Evolutionary conservation across 2,113 vertebrate genomes (phyloP).

Genomic region (Cyprinodon tularosa): DNA sequence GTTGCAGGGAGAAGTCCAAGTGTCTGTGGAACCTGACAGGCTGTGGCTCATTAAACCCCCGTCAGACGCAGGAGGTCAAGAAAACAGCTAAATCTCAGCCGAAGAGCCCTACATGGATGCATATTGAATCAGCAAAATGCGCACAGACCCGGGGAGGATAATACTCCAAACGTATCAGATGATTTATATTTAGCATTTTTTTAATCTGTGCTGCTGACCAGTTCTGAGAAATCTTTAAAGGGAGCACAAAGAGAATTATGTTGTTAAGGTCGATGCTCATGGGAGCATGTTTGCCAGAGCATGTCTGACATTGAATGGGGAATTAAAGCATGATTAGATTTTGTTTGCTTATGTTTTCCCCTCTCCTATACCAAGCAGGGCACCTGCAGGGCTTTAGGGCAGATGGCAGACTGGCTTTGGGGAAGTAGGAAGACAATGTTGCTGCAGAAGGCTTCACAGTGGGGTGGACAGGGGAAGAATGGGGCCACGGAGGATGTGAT

Average conservation of each 20-base stretch:
- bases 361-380: not conserved
- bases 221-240: constrained; percentile 58
- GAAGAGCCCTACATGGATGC: constrained; percentile 18
- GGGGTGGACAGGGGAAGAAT: constrained; percentile 38
- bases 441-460: constrained; percentile 70
- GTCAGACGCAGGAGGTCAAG: constrained; percentile 66
- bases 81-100: constrained; percentile 44
- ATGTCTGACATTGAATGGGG: not conserved
- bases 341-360: constrained; percentile 14
- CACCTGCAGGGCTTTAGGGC: constrained; percentile 29
- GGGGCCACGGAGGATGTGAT: constrained; percentile 43
- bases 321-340: constrained; percentile 9
- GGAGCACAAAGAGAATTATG: constrained; percentile 35
- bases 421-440: constrained; percentile 53
- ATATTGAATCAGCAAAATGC: not conserved
- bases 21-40: constrained; percentile 62
- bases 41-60: constrained; percentile 69
- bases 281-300: not conserved
- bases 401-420: constrained; percentile 37
- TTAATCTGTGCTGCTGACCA: constrained; percentile 45
- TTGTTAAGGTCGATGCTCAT: constrained; percentile 18
- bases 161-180: constrained; percentile 33
- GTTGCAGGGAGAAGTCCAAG: constrained; percentile 48
- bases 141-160: constrained; percentile 23
- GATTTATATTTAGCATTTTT: constrained; percentile 68